These are phyloP conservation scores for Pavo muticus DNA, from an alignment of 2,113 vertebrate species.

Conservation along the genomic window DNA sequence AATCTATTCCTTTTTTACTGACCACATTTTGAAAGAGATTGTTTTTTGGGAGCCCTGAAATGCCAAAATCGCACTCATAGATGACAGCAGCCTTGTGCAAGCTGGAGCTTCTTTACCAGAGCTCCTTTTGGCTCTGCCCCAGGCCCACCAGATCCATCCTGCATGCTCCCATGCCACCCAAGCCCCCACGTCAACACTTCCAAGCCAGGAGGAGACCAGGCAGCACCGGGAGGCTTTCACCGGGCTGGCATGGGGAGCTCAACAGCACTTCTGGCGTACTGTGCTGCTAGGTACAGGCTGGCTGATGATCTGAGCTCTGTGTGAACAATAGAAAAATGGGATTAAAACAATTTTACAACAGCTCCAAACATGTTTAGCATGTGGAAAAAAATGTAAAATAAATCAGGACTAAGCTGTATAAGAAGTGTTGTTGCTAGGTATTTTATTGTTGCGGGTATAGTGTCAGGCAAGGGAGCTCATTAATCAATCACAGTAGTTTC, in stretches of 20 bases:
- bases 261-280: accelerated
- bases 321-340: not conserved
- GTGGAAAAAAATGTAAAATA: not conserved
- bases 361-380: not conserved
- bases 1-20: not conserved
- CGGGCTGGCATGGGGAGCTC: not conserved
- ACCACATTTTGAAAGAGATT: not conserved
- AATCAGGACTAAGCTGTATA: not conserved
- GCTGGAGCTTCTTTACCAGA: not conserved
- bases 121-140: not conserved
- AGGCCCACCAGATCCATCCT: not conserved
- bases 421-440: not conserved
- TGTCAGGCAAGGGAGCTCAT: not conserved
- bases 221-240: not conserved
- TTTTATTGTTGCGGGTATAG: not conserved
- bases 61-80: not conserved
- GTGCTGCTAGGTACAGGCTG: not conserved
- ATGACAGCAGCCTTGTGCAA: not conserved
- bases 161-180: not conserved
- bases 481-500: not conserved
- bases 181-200: not conserved
- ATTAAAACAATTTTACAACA: not conserved
- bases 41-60: not conserved
- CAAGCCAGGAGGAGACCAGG: not conserved
- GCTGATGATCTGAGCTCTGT: not conserved